Evolutionary conservation across 1,140 invertebrate species (phyloP), one percentile per base, ranked within the genome.

Genomic region (Solenopsis invicta): DNA sequence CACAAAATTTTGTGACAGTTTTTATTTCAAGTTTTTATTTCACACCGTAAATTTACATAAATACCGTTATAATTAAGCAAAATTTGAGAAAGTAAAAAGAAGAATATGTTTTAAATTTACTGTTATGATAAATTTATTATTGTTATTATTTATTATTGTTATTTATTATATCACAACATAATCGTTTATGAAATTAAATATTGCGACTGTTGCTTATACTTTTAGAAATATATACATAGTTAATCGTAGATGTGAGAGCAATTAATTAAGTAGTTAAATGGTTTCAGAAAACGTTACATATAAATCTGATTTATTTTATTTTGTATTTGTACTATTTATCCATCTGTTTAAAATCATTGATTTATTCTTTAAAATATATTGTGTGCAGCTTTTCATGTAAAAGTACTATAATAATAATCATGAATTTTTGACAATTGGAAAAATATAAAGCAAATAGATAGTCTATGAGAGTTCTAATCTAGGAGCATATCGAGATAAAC

Each of bases 141-240:
- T 41, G 2, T 5, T 45, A 9, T 81, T 6, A 18, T 12, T 4
- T 24, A 45, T 16, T 10, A 45, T 61, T 16, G 29, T 59, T 18
- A n/a, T 4, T 21, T 24, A 0, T 64, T 4, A 18, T 34, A 41
- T 41, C 41, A 4, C 6, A 13, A 48, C 4, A 1, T 45, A n/a
- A 59, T 74, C 9, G 52, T 82, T 67, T 72, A 59, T 82, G 80
- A 82, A 8, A 82, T 34, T 72, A 18, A 50, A 18, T 52, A 59
- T 48, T 59, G 78, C 37, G 71, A 45, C 8, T 71, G 21, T 37
- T 71, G 66, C 78, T 72, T 81, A 37, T 66, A 18, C 34, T 56
- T 18, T 50, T 78, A 81, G n/a, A 69, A n/a, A 69, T 54, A 54
- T 1, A 29, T 64, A 48, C 29, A 9, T 16, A 67, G 62, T 9